These are phyloP conservation scores for Hepsetus odoe DNA, from an alignment of 2,113 vertebrate genomes.

Conservation along the genomic window DNA sequence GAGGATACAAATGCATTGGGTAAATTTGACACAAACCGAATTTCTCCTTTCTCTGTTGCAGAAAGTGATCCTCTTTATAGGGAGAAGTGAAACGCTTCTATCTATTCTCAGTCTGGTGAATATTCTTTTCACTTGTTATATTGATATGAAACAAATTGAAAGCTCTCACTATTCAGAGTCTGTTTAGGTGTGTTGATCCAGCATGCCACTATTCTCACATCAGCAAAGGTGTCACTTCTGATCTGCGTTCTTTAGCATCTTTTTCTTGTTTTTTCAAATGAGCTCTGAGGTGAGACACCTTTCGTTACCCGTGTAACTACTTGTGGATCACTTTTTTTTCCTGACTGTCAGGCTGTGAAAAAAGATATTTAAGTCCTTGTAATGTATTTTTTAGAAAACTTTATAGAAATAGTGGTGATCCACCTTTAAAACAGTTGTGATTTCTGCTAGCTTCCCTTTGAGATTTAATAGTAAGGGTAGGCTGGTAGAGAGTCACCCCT, in stretches of 20 bases:
- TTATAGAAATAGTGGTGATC: too few relatives aligned
- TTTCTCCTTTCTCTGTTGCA: neutral
- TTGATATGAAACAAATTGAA: neutral
- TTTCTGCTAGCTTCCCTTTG: too few relatives aligned
- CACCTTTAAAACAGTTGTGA: too few relatives aligned
- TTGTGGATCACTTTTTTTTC: neutral
- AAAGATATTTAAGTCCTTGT: too few relatives aligned
- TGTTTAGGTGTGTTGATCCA: neutral
- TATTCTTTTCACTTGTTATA: neutral
- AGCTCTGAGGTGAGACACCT: neutral
- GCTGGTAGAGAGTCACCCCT: too few relatives aligned
- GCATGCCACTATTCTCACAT: constrained; percentile 10
- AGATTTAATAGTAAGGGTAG: too few relatives aligned
- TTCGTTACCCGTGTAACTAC: neutral
- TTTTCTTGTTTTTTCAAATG: neutral
- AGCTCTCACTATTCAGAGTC: neutral
- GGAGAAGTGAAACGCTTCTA: neutral
- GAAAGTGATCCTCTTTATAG: neutral
- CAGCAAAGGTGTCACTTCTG: neutral
- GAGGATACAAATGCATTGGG: neutral
- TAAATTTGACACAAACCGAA: neutral
- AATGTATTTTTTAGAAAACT: too few relatives aligned
- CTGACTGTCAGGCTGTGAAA: neutral
- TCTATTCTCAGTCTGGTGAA: neutral
- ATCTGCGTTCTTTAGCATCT: neutral